Conservation (phyloP, 2,113 vertebrate genomes). For the Okapia johnstoni region DNA sequence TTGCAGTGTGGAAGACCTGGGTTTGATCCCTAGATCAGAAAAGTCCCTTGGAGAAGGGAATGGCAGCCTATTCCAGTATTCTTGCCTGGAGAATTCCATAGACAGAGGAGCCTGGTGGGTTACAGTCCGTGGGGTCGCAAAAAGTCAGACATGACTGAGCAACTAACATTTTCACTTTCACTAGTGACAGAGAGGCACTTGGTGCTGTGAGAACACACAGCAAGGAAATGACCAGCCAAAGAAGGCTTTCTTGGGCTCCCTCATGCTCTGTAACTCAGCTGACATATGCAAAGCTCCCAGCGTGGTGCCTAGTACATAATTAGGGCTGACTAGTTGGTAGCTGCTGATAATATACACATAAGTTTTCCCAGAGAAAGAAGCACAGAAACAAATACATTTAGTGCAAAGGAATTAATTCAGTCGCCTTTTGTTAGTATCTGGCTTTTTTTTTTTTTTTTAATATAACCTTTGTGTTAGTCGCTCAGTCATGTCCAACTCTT, state of each 20-base stretch:
- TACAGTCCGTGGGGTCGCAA: background rate
- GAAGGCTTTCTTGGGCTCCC: background rate
- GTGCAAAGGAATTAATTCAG: background rate
- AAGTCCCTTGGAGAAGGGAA: background rate
- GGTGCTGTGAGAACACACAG: background rate
- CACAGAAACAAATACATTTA: background rate
- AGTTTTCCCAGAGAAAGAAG: background rate
- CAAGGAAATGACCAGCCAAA: background rate
- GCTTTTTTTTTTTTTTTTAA: background rate
- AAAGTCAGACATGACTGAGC: background rate
- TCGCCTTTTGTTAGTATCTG: background rate
- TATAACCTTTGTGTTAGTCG: background rate
- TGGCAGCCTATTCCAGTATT: background rate
- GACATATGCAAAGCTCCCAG: background rate
- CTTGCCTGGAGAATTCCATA: background rate
- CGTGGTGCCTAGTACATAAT: background rate
- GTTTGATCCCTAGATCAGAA: background rate
- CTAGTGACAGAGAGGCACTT: background rate
- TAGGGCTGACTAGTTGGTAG: background rate
- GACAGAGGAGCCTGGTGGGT: background rate
- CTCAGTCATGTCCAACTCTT: background rate
- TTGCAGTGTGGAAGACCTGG: background rate
- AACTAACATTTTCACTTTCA: background rate
- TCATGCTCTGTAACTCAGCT: background rate
- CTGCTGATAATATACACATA: background rate